A percentile compares a stretch with the other conserved stretches of the same genome.
These are phyloP conservation scores for Neoaliturus tenellus DNA, from an alignment of 2,888 invertebrate genomes.

Conservation along the genomic window DNA sequence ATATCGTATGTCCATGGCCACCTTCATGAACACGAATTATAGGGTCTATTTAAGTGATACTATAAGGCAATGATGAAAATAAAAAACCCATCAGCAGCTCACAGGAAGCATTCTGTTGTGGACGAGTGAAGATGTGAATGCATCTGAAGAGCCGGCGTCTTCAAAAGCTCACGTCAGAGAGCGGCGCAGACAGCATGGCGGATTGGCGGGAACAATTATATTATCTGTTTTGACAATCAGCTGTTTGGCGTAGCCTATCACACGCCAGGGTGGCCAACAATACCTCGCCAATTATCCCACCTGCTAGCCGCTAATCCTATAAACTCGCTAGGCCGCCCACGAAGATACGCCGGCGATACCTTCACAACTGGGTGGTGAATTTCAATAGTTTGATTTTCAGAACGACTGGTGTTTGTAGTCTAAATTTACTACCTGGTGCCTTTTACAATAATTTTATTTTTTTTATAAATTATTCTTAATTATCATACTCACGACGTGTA, in stretches of 20 bases:
- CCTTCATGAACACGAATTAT: too few relatives aligned
- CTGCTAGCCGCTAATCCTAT: constrained; percentile 45
- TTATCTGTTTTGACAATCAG: constrained; percentile 42
- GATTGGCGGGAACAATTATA: constrained; percentile 13
- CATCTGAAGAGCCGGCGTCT: not conserved
- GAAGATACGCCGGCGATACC: not conserved
- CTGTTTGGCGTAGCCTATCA: constrained; percentile 43
- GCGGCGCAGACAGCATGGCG: constrained; percentile 11
- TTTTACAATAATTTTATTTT: too few relatives aligned
- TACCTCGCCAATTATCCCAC: constrained; percentile 42
- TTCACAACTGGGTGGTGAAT: not conserved
- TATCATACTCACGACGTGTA: too few relatives aligned
- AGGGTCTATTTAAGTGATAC: too few relatives aligned
- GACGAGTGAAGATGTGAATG: not conserved
- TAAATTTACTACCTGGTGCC: too few relatives aligned
- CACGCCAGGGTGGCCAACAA: constrained; percentile 48
- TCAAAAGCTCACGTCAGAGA: not conserved
- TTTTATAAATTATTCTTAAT: too few relatives aligned
- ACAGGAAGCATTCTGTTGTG: too few relatives aligned
- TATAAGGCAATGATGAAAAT: too few relatives aligned
- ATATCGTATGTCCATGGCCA: too few relatives aligned
- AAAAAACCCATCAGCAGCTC: too few relatives aligned
- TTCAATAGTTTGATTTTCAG: not conserved
- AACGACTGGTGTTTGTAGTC: not conserved
- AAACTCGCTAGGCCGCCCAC: constrained; percentile 25